Percentiles rank a stretch among this genome's conserved stretches.
Conservation (phyloP, 2,888 invertebrate genomes). For the Chymomyza procnemis region DNA sequence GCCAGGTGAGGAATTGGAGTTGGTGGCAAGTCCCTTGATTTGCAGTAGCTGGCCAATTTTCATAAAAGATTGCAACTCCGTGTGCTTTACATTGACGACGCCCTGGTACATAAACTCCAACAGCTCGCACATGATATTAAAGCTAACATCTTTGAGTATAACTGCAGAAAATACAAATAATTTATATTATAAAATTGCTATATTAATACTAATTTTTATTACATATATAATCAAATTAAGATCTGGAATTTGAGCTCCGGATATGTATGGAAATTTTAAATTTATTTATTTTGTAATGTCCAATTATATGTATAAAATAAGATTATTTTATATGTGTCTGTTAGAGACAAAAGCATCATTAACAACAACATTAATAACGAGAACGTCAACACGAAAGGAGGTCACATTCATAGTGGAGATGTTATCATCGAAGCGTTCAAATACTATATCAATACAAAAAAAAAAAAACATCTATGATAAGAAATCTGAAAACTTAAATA, state of each 20-base stretch:
- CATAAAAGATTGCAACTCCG: conserved; percentile 79
- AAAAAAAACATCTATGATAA: conserved; percentile 72
- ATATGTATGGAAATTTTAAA: conserved; percentile 1
- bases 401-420: conserved; percentile 75
- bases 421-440: conserved; percentile 75
- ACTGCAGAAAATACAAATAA: conserved; percentile 62
- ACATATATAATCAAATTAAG: no score
- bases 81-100: conserved; percentile 80
- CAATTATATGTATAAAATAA: not conserved
- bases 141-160: conserved; percentile 82
- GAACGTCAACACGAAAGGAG: conserved; percentile 65
- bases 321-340: conserved; percentile 2
- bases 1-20: conserved; percentile 61
- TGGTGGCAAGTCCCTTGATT: conserved; percentile 79
- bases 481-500: conserved; percentile 76
- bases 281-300: not conserved
- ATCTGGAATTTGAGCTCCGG: not conserved
- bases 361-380: conserved; percentile 17
- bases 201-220: no score
- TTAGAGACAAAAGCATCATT: not conserved
- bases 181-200: no score
- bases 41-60: conserved; percentile 79
- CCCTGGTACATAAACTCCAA: conserved; percentile 83
- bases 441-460: conserved; percentile 77
- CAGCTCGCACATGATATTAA: conserved; percentile 80